Evolutionary conservation across 2,797 vertebrate genomes (phyloP), one percentile per base, ranked within the genome.

Genomic region (Melanotaenia trifasciata): DNA sequence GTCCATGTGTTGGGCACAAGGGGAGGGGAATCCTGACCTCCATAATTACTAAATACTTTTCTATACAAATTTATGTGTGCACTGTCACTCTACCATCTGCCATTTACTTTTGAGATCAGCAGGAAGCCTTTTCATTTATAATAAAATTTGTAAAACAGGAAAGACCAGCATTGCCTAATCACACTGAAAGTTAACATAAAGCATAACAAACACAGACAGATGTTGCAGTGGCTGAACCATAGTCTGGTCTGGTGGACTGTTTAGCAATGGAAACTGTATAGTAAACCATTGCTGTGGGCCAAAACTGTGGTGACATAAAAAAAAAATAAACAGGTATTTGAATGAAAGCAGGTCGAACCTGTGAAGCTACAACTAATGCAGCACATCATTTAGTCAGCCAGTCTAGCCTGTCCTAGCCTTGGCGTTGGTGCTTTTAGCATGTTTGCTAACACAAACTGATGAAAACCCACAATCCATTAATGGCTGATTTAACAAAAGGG

Each of bases 341-440:
- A 64, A 63, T 43, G 32, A 87, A 87, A 90, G 81, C 82, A 87
- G 85, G 90, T 91, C 83, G 89, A 82, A 87, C 85, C 72, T 89
- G 86, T 69, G 54, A 78, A 64, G 69, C 67, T 75, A 84, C 77
- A 81, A 76, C 58, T 74, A 82, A 64, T 65, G 56, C 72, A 73
- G 87, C 81, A 83, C 91, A 72, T 77, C 58, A 68, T 73, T 74
- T 30, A 69, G 61, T 59, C 45, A 72, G 68, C 81, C 57, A 68
- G 60, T 64, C 51, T 56, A 61, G 64, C 45, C n/a, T 32, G 66
- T 13, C 24, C 58, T 62, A 28, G 57, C 60, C 51, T 51, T 40
- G 14, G 5, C 26, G 28, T 2, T 70, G 53, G 62, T 67, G 61
- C 53, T 64, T 74, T 75, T 58, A 67, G 43, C 28, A 32, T 61